Evolutionary conservation across 2,888 invertebrate species (phyloP).

Genomic region (Gryllus longicercus): DNA sequence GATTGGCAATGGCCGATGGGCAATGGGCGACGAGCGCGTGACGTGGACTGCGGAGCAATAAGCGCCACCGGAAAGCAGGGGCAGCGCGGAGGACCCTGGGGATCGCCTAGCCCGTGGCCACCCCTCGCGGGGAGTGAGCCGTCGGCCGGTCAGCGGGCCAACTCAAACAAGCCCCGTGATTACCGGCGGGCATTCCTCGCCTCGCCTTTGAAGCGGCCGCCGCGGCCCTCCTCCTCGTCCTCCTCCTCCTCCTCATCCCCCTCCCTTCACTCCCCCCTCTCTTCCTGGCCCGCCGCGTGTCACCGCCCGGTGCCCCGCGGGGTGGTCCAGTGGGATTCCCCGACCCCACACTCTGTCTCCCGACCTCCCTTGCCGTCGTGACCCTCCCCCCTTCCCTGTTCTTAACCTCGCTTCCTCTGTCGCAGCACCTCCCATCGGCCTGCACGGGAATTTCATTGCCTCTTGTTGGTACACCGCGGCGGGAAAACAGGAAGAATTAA

Average conservation of each 20-base stretch:
- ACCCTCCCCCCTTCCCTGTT: not conserved
- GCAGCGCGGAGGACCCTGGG: not conserved
- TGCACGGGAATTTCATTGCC: not conserved
- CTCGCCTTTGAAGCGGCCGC: not conserved
- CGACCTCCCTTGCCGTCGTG: not conserved
- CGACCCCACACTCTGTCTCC: not conserved
- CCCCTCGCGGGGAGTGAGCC: no score
- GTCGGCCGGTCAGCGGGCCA: not conserved
- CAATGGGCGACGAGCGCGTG: no score
- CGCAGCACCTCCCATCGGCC: not conserved
- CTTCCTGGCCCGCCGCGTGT: not conserved
- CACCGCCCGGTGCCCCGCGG: not conserved
- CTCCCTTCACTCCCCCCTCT: not conserved
- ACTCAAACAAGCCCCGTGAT: constrained; percentile 2
- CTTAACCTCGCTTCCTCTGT: no score
- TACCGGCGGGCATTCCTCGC: constrained; percentile 1
- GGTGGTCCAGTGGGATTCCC: not conserved
- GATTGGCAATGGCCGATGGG: no score
- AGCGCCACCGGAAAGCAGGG: no score
- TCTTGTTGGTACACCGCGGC: no score
- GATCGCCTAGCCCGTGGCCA: no score
- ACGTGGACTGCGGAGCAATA: no score
- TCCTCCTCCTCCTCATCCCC: not conserved
- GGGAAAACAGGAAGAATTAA: no score
- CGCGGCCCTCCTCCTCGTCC: not conserved